Percentiles rank a stretch among this genome's conserved stretches.
Conservation (phyloP, 1,140 invertebrate species). For the Pseudomyrmex pallidus region DNA sequence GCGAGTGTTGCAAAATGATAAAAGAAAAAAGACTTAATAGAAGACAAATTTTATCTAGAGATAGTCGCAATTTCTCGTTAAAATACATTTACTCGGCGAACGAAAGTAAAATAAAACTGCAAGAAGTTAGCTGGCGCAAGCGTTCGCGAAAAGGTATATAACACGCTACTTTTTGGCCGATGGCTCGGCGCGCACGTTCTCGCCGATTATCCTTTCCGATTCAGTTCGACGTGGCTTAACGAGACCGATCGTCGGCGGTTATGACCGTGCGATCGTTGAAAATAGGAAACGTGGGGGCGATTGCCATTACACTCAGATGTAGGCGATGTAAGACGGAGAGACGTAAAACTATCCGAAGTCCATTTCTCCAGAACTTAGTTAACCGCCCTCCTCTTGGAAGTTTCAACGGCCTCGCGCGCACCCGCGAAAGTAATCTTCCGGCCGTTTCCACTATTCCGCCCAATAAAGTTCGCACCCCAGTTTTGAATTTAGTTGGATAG, state of each 20-base stretch:
- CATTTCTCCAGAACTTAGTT: constrained; percentile 77
- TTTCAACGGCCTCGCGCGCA: constrained; percentile 76
- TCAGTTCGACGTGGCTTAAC: constrained; percentile 25
- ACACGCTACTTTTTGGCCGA: not conserved
- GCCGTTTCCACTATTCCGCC: constrained; percentile 70
- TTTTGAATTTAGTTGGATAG: constrained; percentile 78
- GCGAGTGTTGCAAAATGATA: not conserved
- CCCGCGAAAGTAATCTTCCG: constrained; percentile 75
- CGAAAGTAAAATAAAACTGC: constrained; percentile 17
- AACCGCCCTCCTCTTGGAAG: constrained; percentile 76
- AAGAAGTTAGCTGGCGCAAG: constrained; percentile 12
- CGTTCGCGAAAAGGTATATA: not conserved
- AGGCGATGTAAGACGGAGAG: constrained; percentile 56
- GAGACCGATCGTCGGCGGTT: constrained; percentile 43
- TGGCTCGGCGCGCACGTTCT: not conserved
- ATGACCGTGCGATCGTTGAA: constrained; percentile 53
- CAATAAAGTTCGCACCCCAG: constrained; percentile 78
- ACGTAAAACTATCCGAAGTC: constrained; percentile 72
- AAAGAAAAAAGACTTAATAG: not conserved
- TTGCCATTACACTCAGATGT: constrained; percentile 65
- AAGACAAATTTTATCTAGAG: not conserved
- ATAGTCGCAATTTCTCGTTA: not conserved
- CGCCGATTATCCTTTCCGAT: constrained; percentile 40
- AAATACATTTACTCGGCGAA: not conserved
- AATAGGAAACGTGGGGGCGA: constrained; percentile 55